phyloP scores from a whole-genome alignment of 92 coral and sea anemone species.

The Montipora capitata region DNA sequence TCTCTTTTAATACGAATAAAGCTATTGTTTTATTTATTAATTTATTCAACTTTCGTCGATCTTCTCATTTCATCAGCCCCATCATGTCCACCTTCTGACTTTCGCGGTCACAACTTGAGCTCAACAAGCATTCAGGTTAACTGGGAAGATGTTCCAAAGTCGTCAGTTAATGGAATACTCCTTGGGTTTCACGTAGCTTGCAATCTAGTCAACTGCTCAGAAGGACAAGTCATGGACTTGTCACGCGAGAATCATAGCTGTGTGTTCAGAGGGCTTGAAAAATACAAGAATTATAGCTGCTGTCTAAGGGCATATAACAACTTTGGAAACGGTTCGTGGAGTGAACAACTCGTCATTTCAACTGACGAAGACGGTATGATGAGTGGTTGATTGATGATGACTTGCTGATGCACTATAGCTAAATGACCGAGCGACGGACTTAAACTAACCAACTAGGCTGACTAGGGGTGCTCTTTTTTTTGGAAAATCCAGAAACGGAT shows the following conservation, averaged over 20 bases:
- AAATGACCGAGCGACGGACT: no score
- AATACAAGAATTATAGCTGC: conserved; percentile 22
- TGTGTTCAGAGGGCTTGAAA: conserved; percentile 6
- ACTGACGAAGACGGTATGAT: conserved; percentile 51
- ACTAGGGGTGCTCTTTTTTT: no score
- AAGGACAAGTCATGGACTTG: not conserved
- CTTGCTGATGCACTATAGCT: no score
- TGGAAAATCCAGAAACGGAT: no score
- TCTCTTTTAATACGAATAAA: no score
- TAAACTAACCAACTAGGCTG: no score
- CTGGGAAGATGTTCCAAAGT: conserved; percentile 49
- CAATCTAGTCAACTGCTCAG: not conserved
- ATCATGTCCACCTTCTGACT: conserved; percentile 13
- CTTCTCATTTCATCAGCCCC: conserved; percentile 1
- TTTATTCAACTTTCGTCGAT: not conserved
- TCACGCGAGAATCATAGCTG: not conserved
- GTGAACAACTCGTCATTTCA: conserved; percentile 14
- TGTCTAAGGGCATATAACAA: conserved; percentile 32
- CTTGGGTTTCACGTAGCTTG: conserved; percentile 36
- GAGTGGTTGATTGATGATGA: no score
- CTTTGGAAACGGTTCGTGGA: conserved; percentile 49
- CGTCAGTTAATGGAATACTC: conserved; percentile 12
- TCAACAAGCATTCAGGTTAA: conserved; percentile 31
- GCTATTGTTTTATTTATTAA: no score
- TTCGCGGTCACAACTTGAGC: conserved; percentile 33